phyloP scores from a whole-genome alignment of 2,113 vertebrate genomes.

The Epinephelus cyanopodus region DNA sequence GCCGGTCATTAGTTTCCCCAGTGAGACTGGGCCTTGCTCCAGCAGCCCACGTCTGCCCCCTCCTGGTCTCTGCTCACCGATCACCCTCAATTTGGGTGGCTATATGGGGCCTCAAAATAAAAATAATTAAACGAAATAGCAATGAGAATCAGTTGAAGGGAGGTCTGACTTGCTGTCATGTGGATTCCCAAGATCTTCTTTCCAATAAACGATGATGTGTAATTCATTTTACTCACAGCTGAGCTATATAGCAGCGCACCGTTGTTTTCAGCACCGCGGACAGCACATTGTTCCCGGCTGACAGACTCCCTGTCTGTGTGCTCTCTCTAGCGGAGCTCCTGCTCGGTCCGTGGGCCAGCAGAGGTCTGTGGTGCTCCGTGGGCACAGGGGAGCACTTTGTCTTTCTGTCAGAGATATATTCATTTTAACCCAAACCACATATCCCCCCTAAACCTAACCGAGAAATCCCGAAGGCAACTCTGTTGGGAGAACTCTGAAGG shows the following conservation, averaged over 20 bases:
- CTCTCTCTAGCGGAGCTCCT: neutral
- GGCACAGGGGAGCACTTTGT: no score
- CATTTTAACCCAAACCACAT: no score
- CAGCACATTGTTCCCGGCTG: conserved; percentile 53
- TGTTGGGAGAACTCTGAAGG: neutral
- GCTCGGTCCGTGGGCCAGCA: neutral
- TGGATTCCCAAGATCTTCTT: neutral
- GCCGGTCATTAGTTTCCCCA: conserved; percentile 24
- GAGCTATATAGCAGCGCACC: accelerated
- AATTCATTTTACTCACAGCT: neutral
- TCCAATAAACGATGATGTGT: neutral
- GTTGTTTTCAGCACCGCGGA: conserved; percentile 79
- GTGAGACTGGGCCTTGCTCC: conserved; percentile 21
- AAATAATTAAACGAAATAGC: neutral
- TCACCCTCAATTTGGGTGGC: neutral
- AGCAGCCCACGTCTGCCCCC: conserved; percentile 71
- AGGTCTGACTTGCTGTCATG: neutral
- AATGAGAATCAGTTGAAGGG: neutral
- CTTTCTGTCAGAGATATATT: no score
- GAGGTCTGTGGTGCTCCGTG: no score
- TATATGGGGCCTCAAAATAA: neutral
- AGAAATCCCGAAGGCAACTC: no score
- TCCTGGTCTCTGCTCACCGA: conserved; percentile 41
- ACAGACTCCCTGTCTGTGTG: neutral
- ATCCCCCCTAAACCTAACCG: no score